Base-by-base conservation (phyloP, 2,113 vertebrate genomes). In the Myxocyprinus asiaticus region DNA sequence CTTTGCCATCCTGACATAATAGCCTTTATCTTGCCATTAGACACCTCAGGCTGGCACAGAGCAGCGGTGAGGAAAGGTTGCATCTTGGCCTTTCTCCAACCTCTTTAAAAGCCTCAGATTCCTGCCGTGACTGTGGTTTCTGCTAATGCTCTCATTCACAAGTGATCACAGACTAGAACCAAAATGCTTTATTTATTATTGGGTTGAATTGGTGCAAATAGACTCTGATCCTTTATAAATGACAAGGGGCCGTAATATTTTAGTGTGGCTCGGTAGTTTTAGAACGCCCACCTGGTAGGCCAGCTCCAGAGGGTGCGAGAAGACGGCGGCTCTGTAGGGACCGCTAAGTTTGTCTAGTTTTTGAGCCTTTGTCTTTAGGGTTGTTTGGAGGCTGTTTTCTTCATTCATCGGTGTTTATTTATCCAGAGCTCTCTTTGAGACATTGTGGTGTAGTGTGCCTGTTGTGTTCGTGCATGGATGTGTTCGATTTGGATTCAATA, bases 51-150 rank as follows among this genome's bases (percentile, higher is more conserved):
- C 47, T 62, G 76, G 63, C 69, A 42, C n/a, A 47, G 64, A 66
- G 62, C 77, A 45, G 45, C 2, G 44, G n/a, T 56, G 9, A n/a
- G 61, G n/a, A 68, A 58, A 53, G 9, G 56, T 69, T 58, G 82
- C 64, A 75, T 65, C 70, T 70, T 79, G 76, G 69, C 82, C 66
- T 4, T 15, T 8, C 10, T 69, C 65, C 79, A 81, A 70, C 69
- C 67, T 56, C 56, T 44, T 65, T 55, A 72, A 9, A 56, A 63
- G 63, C 63, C 50, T 65, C 67, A 63, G 43, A 77, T 81, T 82
- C 59, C 76, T 82, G 76, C 53, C 70, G 45, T 53, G 48, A 53
- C 43, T 33, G 22, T 33, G 64, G 17, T 62, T 8, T 45, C 43
- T 12, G 42, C 33, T 50, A 63, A 62, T 76, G 66, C 75, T 15